Percentiles rank a stretch among this genome's conserved stretches.
phyloP scores from a whole-genome alignment of 2,113 vertebrate species.

The Eulacestoma nigropectus region DNA sequence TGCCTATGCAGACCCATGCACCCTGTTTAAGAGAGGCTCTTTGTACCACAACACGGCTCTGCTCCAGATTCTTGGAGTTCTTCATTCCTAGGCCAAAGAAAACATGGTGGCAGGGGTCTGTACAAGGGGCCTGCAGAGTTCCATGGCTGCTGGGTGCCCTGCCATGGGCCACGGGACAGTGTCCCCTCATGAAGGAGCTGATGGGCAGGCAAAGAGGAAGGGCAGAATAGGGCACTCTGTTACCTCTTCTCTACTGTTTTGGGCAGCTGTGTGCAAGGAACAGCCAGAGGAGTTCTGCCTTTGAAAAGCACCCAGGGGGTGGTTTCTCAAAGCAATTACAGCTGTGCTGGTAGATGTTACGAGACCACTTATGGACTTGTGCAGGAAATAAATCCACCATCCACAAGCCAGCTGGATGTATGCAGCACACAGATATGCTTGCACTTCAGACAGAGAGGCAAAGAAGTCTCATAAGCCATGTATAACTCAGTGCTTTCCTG shows the following conservation, averaged over 20 bases:
- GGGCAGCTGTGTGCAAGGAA: not conserved
- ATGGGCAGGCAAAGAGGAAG: accelerated
- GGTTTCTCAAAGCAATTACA: not conserved
- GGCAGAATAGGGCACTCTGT: not conserved
- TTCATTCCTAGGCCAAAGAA: not conserved
- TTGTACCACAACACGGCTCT: not conserved
- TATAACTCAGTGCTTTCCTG: not conserved
- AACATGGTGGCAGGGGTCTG: accelerated
- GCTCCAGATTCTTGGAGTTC: not conserved
- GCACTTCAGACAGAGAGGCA: not conserved
- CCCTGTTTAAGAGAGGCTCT: not conserved
- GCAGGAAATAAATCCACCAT: not conserved
- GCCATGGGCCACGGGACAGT: accelerated
- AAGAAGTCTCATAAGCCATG: not conserved
- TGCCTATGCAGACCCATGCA: not conserved
- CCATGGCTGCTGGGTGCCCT: accelerated
- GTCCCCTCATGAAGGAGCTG: not conserved
- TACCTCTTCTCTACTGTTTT: not conserved
- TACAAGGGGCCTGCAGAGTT: not conserved
- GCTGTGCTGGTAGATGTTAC: not conserved
- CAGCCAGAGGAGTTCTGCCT: not conserved
- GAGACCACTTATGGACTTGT: not conserved
- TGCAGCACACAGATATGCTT: not conserved
- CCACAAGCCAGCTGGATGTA: not conserved
- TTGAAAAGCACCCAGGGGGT: not conserved